A percentile compares a stretch with the other conserved stretches of the same genome.
These are phyloP conservation scores for Diogma glabrata DNA, from an alignment of 2,888 invertebrate species.

Conservation along the genomic window DNA sequence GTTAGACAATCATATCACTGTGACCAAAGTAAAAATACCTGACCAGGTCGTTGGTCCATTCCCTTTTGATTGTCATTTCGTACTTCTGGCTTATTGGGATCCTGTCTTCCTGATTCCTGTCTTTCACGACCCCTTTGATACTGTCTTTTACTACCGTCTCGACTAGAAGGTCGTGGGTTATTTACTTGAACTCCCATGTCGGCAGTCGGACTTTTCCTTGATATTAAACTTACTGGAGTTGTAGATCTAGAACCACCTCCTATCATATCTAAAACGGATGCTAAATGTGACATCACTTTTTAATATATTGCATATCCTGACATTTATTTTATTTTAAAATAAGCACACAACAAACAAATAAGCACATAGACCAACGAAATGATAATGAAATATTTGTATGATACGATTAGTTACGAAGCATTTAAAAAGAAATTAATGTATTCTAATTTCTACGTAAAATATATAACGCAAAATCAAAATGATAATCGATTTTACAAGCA, in stretches of 20 bases:
- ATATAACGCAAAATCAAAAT: no score
- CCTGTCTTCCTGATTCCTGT: slow-evolving; percentile 31
- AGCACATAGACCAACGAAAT: slow-evolving; percentile 9
- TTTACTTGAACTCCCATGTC: slow-evolving; percentile 71
- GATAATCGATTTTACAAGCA: no score
- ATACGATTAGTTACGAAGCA: no score
- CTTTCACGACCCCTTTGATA: slow-evolving; percentile 29
- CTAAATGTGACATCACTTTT: slow-evolving; percentile 12
- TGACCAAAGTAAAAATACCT: slow-evolving; percentile 1
- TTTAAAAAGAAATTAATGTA: no score
- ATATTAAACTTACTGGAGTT: slow-evolving; percentile 61
- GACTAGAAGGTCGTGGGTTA: slow-evolving; percentile 21
- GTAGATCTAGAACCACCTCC: slow-evolving; percentile 59
- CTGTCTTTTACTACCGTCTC: slow-evolving; percentile 14
- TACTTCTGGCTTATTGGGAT: slow-evolving; percentile 26
- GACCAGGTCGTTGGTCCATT: background rate
- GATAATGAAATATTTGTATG: no score
- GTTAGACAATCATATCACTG: background rate
- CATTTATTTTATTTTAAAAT: background rate
- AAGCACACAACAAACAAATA: background rate
- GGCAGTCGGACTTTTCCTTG: slow-evolving; percentile 72
- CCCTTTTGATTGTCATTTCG: slow-evolving; percentile 30
- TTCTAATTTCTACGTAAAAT: no score
- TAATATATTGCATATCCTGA: background rate
- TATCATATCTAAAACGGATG: slow-evolving; percentile 38